Evolutionary conservation across 2,888 invertebrate species (phyloP), one percentile per base, ranked within the genome.

Genomic region (Tenthredo amoena): DNA sequence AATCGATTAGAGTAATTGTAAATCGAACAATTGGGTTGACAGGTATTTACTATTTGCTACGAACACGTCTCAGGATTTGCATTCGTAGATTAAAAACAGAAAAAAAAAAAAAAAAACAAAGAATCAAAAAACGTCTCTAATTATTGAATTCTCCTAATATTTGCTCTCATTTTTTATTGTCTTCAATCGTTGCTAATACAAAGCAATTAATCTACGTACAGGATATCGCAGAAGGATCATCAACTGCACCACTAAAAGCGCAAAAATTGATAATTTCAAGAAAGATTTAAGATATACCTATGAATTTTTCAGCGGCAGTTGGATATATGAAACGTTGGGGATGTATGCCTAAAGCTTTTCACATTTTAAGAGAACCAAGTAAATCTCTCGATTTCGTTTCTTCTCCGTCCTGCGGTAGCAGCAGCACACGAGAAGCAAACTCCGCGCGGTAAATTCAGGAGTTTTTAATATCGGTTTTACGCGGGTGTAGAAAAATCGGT

Each of bases 1-100:
- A 88, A 89, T 86, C 87, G 89, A 90, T 92, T 91, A 92, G 89
- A 90, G 10, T 47, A n/a, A 74, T 72, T 55, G 81, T 84, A 72
- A 55, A 72, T 47, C 15, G 12, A 47, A 47, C 47, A 47, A 47
- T 47, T 47, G 47, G 15, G 0, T 47, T 47, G 47, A 7, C 7
- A 55, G n/a, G n/a, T 55, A 55, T 55, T n/a, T n/a, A 18, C n/a
- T 55, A 50, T 50, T 18, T 50, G 7, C 31, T n/a, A 31, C 58
- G 58, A 37, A 26, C 37, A 47, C 40, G 26, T 55, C 18, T 31
- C 55, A 74, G 84, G 74, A 84, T 84, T 71, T 55, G 71, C 71
- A 74, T 26, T 62, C 62, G 62, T 34, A 18, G 62, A 62, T 62
- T 26, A 6, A 47, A 77, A 43, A n/a, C 0, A 83, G 79, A 86